Conservation (phyloP, 2,797 vertebrate species). For the Chloroceryle amazona region DNA sequence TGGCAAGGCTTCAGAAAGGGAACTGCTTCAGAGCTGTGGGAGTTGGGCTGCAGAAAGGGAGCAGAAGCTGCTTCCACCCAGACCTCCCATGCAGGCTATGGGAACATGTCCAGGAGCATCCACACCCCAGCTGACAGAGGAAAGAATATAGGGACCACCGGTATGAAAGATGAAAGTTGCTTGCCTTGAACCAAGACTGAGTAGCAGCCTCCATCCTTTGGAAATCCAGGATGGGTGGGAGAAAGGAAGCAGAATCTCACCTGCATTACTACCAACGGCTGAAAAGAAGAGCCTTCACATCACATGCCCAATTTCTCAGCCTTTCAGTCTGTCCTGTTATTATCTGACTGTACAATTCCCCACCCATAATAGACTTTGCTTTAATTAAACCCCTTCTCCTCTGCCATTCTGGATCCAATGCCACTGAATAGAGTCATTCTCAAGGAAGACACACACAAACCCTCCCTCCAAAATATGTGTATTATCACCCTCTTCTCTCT, state of each 20-base stretch:
- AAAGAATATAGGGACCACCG: neutral
- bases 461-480: neutral
- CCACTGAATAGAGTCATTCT: neutral
- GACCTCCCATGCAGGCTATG: neutral
- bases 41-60: neutral
- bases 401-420: neutral
- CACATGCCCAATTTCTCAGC: neutral
- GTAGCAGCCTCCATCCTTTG: neutral
- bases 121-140: neutral
- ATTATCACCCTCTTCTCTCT: neutral
- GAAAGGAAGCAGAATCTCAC: neutral
- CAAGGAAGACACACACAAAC: neutral
- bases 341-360: neutral
- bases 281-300: neutral
- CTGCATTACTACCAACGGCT: neutral
- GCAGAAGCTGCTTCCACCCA: neutral
- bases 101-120: neutral
- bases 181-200: neutral
- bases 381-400: neutral
- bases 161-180: neutral
- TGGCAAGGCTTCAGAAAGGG: neutral
- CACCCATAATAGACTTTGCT: neutral
- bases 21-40: neutral
- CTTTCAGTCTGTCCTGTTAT: neutral
- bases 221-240: neutral